A percentile compares a stretch with the other conserved stretches of the same genome.
Evolutionary conservation across 2,797 vertebrate species (phyloP).

Genomic region (Hemitrygon akajei): DNA sequence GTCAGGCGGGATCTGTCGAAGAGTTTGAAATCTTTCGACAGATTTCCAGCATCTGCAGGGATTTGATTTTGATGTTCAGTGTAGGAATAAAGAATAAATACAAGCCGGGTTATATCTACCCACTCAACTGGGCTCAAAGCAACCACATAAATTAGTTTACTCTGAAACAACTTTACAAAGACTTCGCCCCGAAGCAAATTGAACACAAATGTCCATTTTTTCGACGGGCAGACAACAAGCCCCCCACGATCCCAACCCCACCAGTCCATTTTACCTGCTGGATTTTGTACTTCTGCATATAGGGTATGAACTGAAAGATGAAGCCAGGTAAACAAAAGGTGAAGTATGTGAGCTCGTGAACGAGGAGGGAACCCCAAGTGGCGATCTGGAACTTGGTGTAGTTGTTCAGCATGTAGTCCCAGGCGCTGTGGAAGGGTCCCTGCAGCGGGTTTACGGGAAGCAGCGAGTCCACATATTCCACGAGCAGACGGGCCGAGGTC

Average conservation of each 20-base stretch:
- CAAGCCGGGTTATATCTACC: neutral
- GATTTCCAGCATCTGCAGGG: too few species aligned
- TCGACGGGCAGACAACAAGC: neutral
- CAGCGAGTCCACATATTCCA: conserved; percentile 78
- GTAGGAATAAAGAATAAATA: neutral
- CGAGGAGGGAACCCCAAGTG: conserved; percentile 88
- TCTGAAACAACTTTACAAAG: neutral
- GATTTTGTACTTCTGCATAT: conserved; percentile 93
- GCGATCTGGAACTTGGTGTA: conserved; percentile 96
- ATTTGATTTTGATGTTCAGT: too few species aligned
- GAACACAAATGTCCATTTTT: neutral
- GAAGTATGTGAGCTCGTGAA: conserved; percentile 85
- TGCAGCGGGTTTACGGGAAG: conserved; percentile 85
- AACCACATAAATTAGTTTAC: neutral
- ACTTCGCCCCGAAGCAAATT: neutral
- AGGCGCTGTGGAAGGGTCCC: conserved; percentile 75
- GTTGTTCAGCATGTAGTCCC: conserved; percentile 85
- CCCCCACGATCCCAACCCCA: neutral
- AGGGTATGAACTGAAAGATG: conserved; percentile 90
- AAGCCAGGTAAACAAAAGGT: conserved; percentile 83
- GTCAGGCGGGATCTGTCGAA: too few species aligned
- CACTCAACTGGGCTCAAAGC: neutral
- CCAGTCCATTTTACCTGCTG: conserved; percentile 68
- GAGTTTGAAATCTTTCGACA: too few species aligned
- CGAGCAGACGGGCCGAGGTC: conserved; percentile 77